phyloP scores from a whole-genome alignment of 2,797 vertebrate genomes.

The Xenopus petersii region DNA sequence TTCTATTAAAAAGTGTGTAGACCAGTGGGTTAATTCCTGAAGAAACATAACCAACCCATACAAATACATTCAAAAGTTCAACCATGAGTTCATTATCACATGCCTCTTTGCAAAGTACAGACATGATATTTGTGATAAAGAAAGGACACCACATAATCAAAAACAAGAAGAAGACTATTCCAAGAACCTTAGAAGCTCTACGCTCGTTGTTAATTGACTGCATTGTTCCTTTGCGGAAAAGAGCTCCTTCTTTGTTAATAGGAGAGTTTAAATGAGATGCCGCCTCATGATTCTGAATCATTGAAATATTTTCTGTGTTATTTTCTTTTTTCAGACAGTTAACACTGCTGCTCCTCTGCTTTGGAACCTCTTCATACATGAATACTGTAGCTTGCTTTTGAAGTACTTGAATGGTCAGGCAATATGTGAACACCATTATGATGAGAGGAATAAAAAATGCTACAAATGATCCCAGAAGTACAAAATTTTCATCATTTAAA shows the following conservation, averaged over 20 bases:
- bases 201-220: conserved; percentile 96
- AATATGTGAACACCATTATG: conserved; percentile 97
- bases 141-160: conserved; percentile 98
- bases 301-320: conserved; percentile 73
- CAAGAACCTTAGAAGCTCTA: conserved; percentile 93
- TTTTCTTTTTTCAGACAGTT: conserved; percentile 74
- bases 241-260: conserved; percentile 65
- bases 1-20: conserved; percentile 97
- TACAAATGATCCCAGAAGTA: conserved; percentile 94
- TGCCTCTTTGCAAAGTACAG: conserved; percentile 81
- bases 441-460: conserved; percentile 97
- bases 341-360: conserved; percentile 75
- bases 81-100: conserved; percentile 81
- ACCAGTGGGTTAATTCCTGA: conserved; percentile 94
- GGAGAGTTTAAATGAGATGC: conserved; percentile 84
- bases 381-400: conserved; percentile 90
- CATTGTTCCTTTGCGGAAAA: conserved; percentile 90
- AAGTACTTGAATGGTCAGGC: conserved; percentile 88
- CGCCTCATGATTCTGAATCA: conserved; percentile 76
- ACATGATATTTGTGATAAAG: conserved; percentile 95
- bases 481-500: conserved; percentile 90
- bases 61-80: conserved; percentile 92
- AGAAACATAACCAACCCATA: conserved; percentile 97
- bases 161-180: conserved; percentile 97
- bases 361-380: conserved; percentile 72